Conservation (phyloP, 2,797 vertebrate genomes). For the Spondyliosoma cantharus region DNA sequence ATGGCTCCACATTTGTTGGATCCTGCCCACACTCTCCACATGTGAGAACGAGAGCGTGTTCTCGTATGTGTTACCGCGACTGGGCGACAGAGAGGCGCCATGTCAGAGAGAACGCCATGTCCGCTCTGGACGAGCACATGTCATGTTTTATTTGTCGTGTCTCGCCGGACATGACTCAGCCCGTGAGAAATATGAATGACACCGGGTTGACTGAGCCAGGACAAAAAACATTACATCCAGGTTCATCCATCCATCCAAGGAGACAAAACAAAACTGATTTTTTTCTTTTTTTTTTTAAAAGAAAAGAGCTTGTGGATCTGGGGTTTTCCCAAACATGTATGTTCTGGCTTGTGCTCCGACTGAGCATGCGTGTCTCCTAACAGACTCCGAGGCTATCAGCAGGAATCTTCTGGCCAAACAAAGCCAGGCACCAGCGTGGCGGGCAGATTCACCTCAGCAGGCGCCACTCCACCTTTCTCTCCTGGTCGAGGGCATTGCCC, state of each 20-base stretch:
- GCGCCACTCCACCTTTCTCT: constrained; percentile 75
- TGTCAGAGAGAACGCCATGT: constrained; percentile 30
- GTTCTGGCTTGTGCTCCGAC: constrained; percentile 19
- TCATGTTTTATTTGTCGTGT: constrained; percentile 25
- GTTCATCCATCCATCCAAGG: too few species aligned
- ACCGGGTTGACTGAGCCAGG: neutral
- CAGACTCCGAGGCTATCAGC: constrained; percentile 74
- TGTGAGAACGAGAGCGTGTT: neutral
- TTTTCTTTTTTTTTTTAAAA: too few species aligned
- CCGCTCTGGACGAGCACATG: constrained; percentile 15
- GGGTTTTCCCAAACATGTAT: constrained; percentile 18
- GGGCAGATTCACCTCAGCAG: constrained; percentile 78
- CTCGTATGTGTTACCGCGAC: too few species aligned
- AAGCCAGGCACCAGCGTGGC: constrained; percentile 80
- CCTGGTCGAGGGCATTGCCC: constrained; percentile 74
- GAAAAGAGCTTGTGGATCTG: neutral
- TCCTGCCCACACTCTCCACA: constrained; percentile 15
- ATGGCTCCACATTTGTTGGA: constrained; percentile 61
- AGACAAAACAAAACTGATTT: neutral
- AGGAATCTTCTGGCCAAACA: constrained; percentile 85
- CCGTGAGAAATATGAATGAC: constrained; percentile 18
- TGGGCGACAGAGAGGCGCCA: neutral
- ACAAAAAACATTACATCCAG: neutral
- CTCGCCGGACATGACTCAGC: constrained; percentile 33
- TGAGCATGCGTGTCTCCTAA: constrained; percentile 22